Evolutionary conservation across 2,113 vertebrate species (phyloP), one percentile per base, ranked within the genome.

Genomic region (Tylochromis polylepis): DNA sequence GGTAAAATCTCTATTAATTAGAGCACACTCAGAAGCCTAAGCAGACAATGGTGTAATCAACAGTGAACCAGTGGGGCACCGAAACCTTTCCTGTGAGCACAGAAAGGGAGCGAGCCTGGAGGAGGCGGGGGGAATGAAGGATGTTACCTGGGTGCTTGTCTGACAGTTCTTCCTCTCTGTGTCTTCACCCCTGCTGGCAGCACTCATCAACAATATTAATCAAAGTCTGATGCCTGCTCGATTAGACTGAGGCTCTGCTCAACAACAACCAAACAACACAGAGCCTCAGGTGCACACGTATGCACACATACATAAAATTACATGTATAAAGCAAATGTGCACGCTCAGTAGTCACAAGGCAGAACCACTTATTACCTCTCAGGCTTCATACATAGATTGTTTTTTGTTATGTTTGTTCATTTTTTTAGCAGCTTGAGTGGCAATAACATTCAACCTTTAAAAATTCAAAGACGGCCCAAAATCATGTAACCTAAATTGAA

Each of bases 181-280:
- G 88, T 86, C 94, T 88, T 91, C 90, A 89, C 86, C 95, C 92
- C 92, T 91, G 92, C 93, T 91, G 92, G 92, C 92, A 90, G 85
- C 75, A 29, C 92, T 94, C 94, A 91, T 95, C 94, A 94, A 91
- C 92, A 94, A 91, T 93, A 95, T 94, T 94, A 93, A 95, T 95
- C 95, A 95, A 92, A 93, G 92, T 92, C 95, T 90, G 90, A 91
- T 92, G 87, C 81, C 86, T 85, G 88, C 87, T 89, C 92, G 94
- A 94, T 95, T 94, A 95, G 87, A 92, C 67, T 18, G 5, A 80
- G 87, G 75, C 84, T 92, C 83, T 20, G 79, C 88, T 88, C 85
- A 6, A 90, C 92, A 88, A 89, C 92, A 90, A 75, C 88, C 84
- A 87, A 87, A 93, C 88, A 87, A 75, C 79, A 82, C 31, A 4